Base-by-base conservation (phyloP, 2,888 invertebrate genomes). In the Xestoiulus laeticollis region DNA sequence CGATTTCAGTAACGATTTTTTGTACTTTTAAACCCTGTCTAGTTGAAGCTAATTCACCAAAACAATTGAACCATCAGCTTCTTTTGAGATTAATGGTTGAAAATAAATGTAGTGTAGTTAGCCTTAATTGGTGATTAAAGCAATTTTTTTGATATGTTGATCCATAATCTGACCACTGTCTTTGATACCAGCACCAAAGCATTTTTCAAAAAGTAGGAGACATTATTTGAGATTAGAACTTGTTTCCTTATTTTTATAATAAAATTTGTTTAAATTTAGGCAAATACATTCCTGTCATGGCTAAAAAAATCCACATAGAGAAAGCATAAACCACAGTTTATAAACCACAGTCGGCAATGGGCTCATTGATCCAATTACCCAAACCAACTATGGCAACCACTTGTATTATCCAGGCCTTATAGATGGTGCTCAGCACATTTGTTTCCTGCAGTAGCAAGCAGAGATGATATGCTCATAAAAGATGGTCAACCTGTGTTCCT, bases 261-360 rank as follows among this genome's bases (percentile, higher is more conserved):
- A 38, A 38, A 38, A 38, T 38, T 38, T 38, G 38, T 53, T 85
- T 4, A 12, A 86, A 53, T 86, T 10, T n/a, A 88, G 88, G 88
- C 14, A 88, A 88, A 83, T 88, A 88, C 48, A 87, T 88, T 12
- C 88, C 88, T 3, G 22, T 87, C 12, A 53, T 68, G n/a, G 94
- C 92, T 0, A 94, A 95, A 91, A 94, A 95, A 0, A 96, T 96
- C 88, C 94, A 95, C 83, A 12, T 32, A 2, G 85, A 44, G 90
- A 93, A 94, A 89, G 94, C 94, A 89, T 94, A 94, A 90, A 93
- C 93, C 12, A 91, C 90, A 8, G 94, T 93, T 6, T 95, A 95
- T 96, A 22, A 96, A 96, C 90, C 91, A 88, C 89, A n/a, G 89
- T 90, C 48, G 91, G 91, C 4, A 90, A 91, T 85, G 91, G 91